Percentiles rank a stretch among this genome's conserved stretches.
These are phyloP conservation scores for Sebastes oblongus DNA, from an alignment of 2,797 vertebrate species.

Conservation along the genomic window DNA sequence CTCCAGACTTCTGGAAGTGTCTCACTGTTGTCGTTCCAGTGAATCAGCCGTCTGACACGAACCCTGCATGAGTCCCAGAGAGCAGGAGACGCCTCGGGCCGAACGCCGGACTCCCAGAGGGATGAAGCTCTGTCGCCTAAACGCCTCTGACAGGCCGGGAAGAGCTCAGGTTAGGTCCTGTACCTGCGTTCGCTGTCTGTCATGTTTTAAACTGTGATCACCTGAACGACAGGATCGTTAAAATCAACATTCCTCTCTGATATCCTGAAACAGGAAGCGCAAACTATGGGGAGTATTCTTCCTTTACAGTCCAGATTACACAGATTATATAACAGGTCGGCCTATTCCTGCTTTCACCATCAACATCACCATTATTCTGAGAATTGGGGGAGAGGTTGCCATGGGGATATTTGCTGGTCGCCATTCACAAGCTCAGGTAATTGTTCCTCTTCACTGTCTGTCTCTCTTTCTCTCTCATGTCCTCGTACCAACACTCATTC, in stretches of 20 bases:
- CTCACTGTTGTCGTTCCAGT: not conserved
- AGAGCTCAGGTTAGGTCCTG: not conserved
- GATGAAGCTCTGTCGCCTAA: slow-evolving; percentile 26
- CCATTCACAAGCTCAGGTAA: slow-evolving; percentile 42
- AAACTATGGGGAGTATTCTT: not conserved
- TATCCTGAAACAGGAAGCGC: not conserved
- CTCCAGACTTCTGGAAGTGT: not conserved
- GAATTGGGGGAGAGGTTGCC: slow-evolving; percentile 51
- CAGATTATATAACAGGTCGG: slow-evolving; percentile 6
- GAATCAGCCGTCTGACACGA: not conserved
- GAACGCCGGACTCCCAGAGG: slow-evolving; percentile 12
- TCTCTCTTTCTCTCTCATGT: slow-evolving; percentile 12
- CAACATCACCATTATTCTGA: slow-evolving; percentile 18
- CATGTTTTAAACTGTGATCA: not conserved
- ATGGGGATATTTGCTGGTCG: slow-evolving; percentile 49
- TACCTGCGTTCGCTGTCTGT: not conserved
- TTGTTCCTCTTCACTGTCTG: slow-evolving; percentile 40
- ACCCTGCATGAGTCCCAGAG: slow-evolving; percentile 16
- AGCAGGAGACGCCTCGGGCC: slow-evolving; percentile 7
- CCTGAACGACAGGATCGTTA: not conserved
- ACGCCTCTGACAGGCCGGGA: slow-evolving; percentile 37
- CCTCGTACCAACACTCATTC: slow-evolving; percentile 16
- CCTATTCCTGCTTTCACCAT: slow-evolving; percentile 16
- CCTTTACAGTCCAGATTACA: not conserved
- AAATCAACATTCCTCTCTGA: not conserved